Evolutionary conservation across 2,888 invertebrate species (phyloP).

Genomic region (Conistra vaccinii): DNA sequence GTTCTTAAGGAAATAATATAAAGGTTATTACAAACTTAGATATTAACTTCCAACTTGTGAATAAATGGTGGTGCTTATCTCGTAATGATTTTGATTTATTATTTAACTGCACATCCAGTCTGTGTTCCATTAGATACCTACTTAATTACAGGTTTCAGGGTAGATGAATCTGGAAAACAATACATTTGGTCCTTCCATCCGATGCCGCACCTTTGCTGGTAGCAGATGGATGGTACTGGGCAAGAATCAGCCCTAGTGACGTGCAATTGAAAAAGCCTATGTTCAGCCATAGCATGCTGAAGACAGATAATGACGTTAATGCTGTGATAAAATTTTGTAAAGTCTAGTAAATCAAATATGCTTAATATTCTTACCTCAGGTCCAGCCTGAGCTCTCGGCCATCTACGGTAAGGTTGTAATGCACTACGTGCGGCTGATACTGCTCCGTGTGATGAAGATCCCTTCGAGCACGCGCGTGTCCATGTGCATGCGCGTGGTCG

Average conservation of each 20-base stretch:
- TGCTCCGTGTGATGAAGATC: slow-evolving; percentile 81
- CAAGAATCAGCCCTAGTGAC: neutral
- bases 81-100: slow-evolving; percentile 5
- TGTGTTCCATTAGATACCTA: neutral
- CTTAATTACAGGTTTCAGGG: neutral
- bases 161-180: neutral
- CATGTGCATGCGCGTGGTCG: slow-evolving; percentile 89
- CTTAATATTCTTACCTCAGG: slow-evolving; percentile 81
- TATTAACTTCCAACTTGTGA: slow-evolving; percentile 2
- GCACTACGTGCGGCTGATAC: slow-evolving; percentile 79
- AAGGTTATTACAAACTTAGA: slow-evolving; percentile 11
- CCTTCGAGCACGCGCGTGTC: slow-evolving; percentile 88
- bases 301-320: neutral
- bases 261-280: neutral
- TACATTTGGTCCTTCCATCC: neutral
- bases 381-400: slow-evolving; percentile 86
- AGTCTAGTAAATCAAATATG: neutral
- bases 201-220: neutral
- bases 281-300: no score
- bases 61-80: slow-evolving; percentile 10
- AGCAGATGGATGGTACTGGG: neutral
- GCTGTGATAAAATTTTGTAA: neutral
- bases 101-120: neutral
- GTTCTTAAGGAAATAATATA: slow-evolving; percentile 18
- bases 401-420: slow-evolving; percentile 88